Percentiles rank a stretch among this genome's conserved stretches.
Conservation (phyloP, 2,888 invertebrate species). For the Aradus depressus region DNA sequence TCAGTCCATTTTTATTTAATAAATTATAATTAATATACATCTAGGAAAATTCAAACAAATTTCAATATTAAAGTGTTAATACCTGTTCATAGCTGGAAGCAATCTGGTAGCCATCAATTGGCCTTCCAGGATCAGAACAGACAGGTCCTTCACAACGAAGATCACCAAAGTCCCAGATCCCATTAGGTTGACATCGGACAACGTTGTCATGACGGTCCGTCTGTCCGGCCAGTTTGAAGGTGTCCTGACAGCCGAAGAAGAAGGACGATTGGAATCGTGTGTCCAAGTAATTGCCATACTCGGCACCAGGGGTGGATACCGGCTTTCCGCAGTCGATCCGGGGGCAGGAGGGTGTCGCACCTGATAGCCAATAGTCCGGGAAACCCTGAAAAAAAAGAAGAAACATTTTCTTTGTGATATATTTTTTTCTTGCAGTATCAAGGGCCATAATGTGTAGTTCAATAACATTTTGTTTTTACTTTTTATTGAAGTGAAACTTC, state of each 20-base stretch:
- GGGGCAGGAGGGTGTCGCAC: slow-evolving; percentile 73
- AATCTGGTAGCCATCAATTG: slow-evolving; percentile 76
- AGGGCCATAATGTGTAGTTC: too few relatives aligned
- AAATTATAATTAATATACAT: neutral
- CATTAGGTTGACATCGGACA: slow-evolving; percentile 82
- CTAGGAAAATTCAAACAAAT: neutral
- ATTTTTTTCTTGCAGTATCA: too few relatives aligned
- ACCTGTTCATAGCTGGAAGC: slow-evolving; percentile 43
- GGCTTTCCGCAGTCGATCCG: slow-evolving; percentile 85
- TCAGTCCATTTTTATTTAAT: neutral
- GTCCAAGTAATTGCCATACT: slow-evolving; percentile 77
- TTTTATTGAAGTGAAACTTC: too few relatives aligned
- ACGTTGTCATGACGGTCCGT: slow-evolving; percentile 84
- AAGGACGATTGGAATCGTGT: slow-evolving; percentile 87
- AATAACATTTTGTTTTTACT: too few relatives aligned
- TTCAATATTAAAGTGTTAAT: neutral
- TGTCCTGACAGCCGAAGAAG: slow-evolving; percentile 92
- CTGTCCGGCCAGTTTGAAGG: slow-evolving; percentile 86
- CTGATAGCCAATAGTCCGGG: slow-evolving; percentile 85
- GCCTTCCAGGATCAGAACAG: slow-evolving; percentile 89
- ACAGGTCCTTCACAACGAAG: slow-evolving; percentile 92
- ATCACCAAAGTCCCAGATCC: slow-evolving; percentile 95
- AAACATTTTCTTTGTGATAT: too few relatives aligned
- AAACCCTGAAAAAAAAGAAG: slow-evolving; percentile 47
- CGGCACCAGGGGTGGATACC: slow-evolving; percentile 83